Base-by-base conservation (phyloP, 2,797 vertebrate genomes). In the Neosilurus hyrtlii region DNA sequence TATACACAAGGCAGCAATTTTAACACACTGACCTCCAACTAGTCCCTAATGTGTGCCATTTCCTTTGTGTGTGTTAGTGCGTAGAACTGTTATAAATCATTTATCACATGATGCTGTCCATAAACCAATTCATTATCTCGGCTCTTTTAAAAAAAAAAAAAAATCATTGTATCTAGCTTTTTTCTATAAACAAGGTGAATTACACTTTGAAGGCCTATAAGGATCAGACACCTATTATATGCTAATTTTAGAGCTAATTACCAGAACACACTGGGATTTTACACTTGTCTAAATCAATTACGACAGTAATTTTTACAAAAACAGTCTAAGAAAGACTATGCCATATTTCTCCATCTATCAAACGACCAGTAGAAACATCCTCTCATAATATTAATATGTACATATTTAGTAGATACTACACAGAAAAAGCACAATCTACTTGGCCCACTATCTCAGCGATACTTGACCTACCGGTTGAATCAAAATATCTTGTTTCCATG, bases 101-200 rank as follows among this genome's bases (percentile, higher is more conserved):
- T 83, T 57, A 52, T 77, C 65, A 80, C 54, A 20, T 56, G 70
- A 85, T 54, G 65, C 59, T 62, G 56, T 65, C 63, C 70, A 85
- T 65, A 79, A 61, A 76, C 26, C 73, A 79, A 75, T 79, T 88
- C 57, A 72, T 81, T 62, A 54, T 57, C 71, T 80, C 62, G 43
- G 76, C 57, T 52, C 78, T 72, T 80, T 51, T 73, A 22, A 4
- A 0, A 9, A 30, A 52, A 57, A 57, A 3, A 0, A 9, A 30
- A 52, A 57, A 57, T 1, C 30, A 30, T 30, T 2, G 2, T 0
- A 22, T 30, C 22, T 61, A 22, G 11, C 30, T 7, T 35, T 75
- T 74, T 30, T 30, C 14, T 59, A 12, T 57, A 22, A 59, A 35
- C 18, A 22, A 35, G 2, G 18, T 57, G 11, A 4, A 54, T 10